These are phyloP conservation scores for Scytalopus superciliaris DNA, from an alignment of 2,113 vertebrate genomes.

Conservation along the genomic window DNA sequence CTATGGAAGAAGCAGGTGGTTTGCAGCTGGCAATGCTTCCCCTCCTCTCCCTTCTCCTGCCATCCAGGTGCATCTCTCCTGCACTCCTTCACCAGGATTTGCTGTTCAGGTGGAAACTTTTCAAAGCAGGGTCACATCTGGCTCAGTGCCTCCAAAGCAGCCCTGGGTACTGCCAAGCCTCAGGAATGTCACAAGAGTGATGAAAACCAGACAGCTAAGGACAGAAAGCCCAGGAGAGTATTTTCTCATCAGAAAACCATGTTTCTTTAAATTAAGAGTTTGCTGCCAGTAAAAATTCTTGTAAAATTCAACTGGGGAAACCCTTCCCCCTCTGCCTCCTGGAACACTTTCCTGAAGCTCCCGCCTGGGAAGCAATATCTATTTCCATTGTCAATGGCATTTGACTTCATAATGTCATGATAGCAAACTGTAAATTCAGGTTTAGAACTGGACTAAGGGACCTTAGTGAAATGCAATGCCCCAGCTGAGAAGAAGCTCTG, in stretches of 20 bases:
- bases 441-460: not conserved
- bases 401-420: slow-evolving; percentile 16
- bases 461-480: not conserved
- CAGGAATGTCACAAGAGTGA: not conserved
- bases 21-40: not conserved
- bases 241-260: not conserved
- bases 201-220: not conserved
- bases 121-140: not conserved
- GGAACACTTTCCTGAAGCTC: not conserved
- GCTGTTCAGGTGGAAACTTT: not conserved
- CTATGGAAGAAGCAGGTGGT: not conserved
- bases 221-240: not conserved
- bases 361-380: not conserved
- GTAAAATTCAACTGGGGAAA: not conserved
- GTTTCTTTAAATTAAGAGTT: not conserved
- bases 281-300: not conserved
- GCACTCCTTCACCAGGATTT: not conserved
- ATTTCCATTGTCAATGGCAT: not conserved
- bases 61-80: not conserved
- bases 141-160: not conserved
- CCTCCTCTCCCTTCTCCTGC: not conserved
- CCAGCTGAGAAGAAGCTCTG: not conserved
- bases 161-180: not conserved
- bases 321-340: not conserved
- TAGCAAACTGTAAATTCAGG: not conserved